phyloP scores from a whole-genome alignment of 2,797 vertebrate species.

The Pseudochirops corinnae region DNA sequence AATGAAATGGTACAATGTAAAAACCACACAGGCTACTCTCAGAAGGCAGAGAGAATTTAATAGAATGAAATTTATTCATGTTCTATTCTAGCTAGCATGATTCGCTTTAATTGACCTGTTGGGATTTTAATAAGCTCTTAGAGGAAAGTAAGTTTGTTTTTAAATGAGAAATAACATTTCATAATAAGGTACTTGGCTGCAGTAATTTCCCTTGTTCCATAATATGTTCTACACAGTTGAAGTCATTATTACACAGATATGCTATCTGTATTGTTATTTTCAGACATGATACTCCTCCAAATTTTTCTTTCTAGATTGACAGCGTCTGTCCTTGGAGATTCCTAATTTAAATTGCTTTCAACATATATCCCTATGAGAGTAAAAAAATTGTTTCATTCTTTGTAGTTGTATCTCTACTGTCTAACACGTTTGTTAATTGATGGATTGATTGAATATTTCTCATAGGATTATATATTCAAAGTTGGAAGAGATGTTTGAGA shows the following conservation, averaged over 20 bases:
- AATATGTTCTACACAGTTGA: neutral
- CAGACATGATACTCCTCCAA: neutral
- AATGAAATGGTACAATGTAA: constrained; percentile 35
- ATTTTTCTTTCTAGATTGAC: neutral
- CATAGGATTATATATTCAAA: neutral
- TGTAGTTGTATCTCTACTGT: neutral
- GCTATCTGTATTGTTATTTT: neutral
- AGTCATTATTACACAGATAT: constrained; percentile 23
- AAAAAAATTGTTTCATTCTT: neutral
- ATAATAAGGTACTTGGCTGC: neutral
- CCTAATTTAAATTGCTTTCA: neutral
- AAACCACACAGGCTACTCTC: neutral
- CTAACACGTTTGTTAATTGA: neutral
- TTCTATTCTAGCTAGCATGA: constrained; percentile 49
- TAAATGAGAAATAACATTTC: constrained; percentile 44
- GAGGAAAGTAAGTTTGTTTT: constrained; percentile 51
- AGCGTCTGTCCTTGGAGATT: neutral
- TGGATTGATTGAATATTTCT: neutral
- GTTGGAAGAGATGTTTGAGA: neutral
- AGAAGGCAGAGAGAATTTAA: constrained; percentile 29
- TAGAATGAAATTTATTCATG: constrained; percentile 38
- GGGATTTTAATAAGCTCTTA: constrained; percentile 47
- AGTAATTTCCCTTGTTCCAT: constrained; percentile 37
- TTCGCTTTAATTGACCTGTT: constrained; percentile 42
- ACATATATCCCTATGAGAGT: neutral